Evolutionary conservation across 2,113 vertebrate genomes (phyloP).

Genomic region (Mormyrus lacerda): DNA sequence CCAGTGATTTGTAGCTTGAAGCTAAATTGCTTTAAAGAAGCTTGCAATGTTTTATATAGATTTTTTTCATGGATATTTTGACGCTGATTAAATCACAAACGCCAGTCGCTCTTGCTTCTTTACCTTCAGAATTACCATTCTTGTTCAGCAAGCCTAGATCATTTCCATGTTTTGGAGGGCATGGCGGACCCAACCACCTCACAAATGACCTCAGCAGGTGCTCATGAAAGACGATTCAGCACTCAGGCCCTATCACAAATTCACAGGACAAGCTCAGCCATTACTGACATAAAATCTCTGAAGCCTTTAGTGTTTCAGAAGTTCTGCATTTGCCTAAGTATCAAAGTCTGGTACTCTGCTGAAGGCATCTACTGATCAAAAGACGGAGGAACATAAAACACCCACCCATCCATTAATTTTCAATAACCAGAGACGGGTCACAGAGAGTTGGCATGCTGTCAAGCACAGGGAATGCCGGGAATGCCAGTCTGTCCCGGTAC

Average conservation of each 20-base stretch:
- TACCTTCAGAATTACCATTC: neutral
- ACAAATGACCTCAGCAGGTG: neutral
- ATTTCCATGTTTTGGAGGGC: neutral
- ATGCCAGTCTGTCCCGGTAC: neutral
- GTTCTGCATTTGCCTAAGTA: neutral
- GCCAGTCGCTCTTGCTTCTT: neutral
- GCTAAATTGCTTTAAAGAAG: neutral
- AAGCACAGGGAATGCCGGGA: neutral
- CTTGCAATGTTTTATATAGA: slow-evolving; percentile 1
- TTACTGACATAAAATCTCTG: neutral
- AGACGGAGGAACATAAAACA: neutral
- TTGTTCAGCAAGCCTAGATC: neutral
- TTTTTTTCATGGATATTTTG: slow-evolving; percentile 6
- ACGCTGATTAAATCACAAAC: neutral
- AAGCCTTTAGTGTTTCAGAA: neutral
- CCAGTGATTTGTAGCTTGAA: neutral
- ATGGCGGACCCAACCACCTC: neutral
- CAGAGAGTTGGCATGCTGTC: neutral
- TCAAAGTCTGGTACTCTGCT: neutral
- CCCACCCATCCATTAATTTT: neutral
- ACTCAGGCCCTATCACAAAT: neutral
- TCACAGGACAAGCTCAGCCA: neutral
- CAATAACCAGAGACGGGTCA: neutral
- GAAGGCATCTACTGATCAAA: neutral
- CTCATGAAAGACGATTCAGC: neutral